Conservation (phyloP, 1,140 invertebrate genomes). For the Drepana arcuata region DNA sequence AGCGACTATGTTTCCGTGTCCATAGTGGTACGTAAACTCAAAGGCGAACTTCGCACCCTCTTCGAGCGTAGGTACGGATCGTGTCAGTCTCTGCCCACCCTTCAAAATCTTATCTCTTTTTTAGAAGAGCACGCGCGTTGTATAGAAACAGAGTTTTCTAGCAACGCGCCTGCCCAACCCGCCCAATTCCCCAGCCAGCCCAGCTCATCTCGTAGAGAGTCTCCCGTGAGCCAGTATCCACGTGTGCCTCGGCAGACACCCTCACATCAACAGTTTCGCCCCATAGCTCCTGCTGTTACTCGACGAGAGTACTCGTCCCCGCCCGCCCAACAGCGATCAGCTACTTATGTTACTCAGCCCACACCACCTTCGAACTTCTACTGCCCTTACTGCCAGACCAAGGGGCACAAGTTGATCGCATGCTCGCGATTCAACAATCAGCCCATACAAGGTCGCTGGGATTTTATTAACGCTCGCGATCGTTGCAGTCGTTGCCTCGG, state of each 20-base stretch:
- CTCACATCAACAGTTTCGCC: not conserved
- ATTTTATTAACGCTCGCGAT: slow-evolving; percentile 1
- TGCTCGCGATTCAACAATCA: slow-evolving; percentile 2
- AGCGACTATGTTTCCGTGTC: slow-evolving; percentile 10
- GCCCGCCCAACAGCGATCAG: not conserved
- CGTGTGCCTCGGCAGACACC: not conserved
- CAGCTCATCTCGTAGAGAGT: not conserved
- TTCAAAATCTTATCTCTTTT: slow-evolving; percentile 6
- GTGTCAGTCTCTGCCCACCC: slow-evolving; percentile 1
- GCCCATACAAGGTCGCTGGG: slow-evolving; percentile 7
- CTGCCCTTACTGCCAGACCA: slow-evolving; percentile 1
- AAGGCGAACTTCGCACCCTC: slow-evolving; percentile 8
- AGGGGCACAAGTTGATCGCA: slow-evolving; percentile 2
- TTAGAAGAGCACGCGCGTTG: slow-evolving; percentile 7
- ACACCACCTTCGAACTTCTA: not conserved
- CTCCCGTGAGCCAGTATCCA: not conserved
- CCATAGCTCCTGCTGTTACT: too few species aligned
- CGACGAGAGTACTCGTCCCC: not conserved
- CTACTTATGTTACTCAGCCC: not conserved
- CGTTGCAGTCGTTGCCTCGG: not conserved
- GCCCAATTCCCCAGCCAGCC: not conserved
- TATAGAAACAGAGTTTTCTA: slow-evolving; percentile 2
- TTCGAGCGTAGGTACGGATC: slow-evolving; percentile 5
- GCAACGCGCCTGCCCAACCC: not conserved
- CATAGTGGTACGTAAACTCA: slow-evolving; percentile 10